A percentile compares a stretch with the other conserved stretches of the same genome.
Evolutionary conservation across 2,113 vertebrate genomes (phyloP).

Genomic region (Pyxicephalus adspersus): DNA sequence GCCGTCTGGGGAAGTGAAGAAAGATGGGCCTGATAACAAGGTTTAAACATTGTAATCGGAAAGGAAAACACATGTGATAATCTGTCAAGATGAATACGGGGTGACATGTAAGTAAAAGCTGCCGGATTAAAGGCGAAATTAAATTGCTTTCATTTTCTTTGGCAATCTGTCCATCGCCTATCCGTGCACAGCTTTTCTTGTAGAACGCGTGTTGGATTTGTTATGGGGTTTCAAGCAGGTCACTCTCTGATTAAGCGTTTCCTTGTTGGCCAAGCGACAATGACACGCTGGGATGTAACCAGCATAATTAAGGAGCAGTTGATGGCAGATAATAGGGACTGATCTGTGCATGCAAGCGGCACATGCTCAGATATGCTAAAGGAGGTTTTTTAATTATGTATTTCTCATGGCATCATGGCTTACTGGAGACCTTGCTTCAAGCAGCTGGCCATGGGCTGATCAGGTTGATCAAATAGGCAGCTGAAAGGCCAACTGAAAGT

Average conservation of each 20-base stretch:
- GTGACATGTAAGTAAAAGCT: constrained; percentile 87
- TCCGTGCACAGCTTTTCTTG: constrained; percentile 15
- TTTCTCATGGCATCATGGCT: too few relatives aligned
- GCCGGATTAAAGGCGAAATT: constrained; percentile 87
- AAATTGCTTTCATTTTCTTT: constrained; percentile 64
- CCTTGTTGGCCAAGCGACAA: neutral
- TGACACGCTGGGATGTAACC: neutral
- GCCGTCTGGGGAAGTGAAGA: constrained; percentile 28
- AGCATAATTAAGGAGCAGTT: neutral
- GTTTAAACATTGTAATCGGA: constrained; percentile 70
- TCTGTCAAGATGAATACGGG: constrained; percentile 70
- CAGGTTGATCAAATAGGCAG: too few relatives aligned
- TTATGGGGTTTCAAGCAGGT: neutral
- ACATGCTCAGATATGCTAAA: neutral
- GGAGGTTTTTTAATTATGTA: too few relatives aligned
- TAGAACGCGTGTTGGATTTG: neutral
- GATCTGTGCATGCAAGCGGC: neutral
- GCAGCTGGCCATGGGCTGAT: too few relatives aligned
- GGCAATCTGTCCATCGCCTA: constrained; percentile 24
- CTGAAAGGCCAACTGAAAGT: too few relatives aligned
- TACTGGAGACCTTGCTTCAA: too few relatives aligned
- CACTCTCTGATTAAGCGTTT: neutral
- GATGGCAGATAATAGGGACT: neutral
- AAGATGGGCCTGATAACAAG: constrained; percentile 50
- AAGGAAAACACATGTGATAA: constrained; percentile 71